Conservation (phyloP, 2,797 vertebrate species). For the Eupleurogrammus muticus region DNA sequence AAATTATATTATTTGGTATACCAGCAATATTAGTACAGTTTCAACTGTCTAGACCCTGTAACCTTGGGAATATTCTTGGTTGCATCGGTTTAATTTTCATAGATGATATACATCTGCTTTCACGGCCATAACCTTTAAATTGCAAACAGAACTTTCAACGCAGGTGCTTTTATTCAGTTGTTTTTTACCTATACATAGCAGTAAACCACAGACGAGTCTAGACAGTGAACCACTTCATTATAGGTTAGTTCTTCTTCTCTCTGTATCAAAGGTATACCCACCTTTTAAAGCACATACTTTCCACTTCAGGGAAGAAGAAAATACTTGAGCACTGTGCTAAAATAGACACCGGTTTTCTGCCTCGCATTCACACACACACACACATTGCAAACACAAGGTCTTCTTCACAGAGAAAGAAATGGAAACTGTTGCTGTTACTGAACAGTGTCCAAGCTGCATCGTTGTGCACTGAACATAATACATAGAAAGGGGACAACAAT, state of each 20-base stretch:
- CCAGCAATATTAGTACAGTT: background rate
- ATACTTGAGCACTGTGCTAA: constrained; percentile 22
- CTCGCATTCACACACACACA: too few relatives aligned
- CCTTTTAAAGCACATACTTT: constrained; percentile 35
- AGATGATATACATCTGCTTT: background rate
- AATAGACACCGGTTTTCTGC: constrained; percentile 9
- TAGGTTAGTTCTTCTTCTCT: constrained; percentile 9
- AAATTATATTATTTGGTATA: too few relatives aligned
- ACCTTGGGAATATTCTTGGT: constrained; percentile 19
- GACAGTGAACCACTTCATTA: constrained; percentile 1
- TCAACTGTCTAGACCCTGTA: constrained; percentile 33
- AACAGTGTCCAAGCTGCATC: background rate
- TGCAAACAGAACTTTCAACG: constrained; percentile 15
- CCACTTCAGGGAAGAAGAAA: constrained; percentile 26
- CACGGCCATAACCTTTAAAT: constrained; percentile 14
- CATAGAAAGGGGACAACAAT: background rate
- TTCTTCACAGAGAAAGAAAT: background rate
- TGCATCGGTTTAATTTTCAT: constrained; percentile 16
- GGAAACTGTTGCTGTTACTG: background rate
- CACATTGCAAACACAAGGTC: too few relatives aligned
- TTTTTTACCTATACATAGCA: constrained; percentile 18
- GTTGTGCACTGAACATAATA: background rate
- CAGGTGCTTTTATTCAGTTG: background rate
- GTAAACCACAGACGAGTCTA: background rate
- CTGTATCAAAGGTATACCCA: constrained; percentile 23